phyloP scores from a whole-genome alignment of 2,888 invertebrate species.

The Chorisops tibialis region DNA sequence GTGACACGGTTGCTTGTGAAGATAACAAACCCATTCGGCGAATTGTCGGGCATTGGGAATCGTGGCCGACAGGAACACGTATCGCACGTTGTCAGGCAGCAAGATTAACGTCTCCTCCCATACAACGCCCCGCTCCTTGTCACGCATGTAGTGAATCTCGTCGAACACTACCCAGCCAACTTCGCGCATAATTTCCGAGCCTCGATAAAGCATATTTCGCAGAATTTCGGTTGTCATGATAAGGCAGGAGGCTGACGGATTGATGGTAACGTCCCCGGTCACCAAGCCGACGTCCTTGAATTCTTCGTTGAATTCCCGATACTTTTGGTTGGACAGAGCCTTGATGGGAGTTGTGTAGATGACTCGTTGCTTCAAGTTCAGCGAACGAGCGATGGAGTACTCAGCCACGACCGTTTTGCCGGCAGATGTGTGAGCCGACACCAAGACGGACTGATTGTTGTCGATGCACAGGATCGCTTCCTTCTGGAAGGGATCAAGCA shows the following conservation, averaged over 20 bases:
- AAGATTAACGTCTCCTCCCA: conserved; percentile 97
- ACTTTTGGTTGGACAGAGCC: conserved; percentile 98
- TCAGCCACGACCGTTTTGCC: conserved; percentile 99
- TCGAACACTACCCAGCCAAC: conserved; percentile 99
- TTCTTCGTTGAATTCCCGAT: conserved; percentile 94
- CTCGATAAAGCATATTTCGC: conserved; percentile 96
- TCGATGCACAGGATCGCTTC: conserved; percentile 96
- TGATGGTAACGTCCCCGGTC: conserved; percentile 99
- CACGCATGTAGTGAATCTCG: conserved; percentile 99
- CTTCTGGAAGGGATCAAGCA: conserved; percentile 96
- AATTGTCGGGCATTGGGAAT: conserved; percentile 98
- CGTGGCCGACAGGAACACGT: conserved; percentile 98
- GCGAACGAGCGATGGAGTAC: conserved; percentile 91
- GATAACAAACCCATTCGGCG: conserved; percentile 88
- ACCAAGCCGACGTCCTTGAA: conserved; percentile 97
- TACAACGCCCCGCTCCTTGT: conserved; percentile 98
- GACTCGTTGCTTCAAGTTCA: conserved; percentile 92
- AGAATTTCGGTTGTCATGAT: conserved; percentile 99
- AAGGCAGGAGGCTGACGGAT: conserved; percentile 94
- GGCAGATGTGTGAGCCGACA: conserved; percentile 98
- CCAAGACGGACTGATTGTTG: conserved; percentile 95
- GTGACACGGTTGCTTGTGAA: conserved; percentile 96
- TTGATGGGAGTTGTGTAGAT: conserved; percentile 99
- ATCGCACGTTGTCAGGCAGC: conserved; percentile 94
- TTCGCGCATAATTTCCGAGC: conserved; percentile 98